Conservation (phyloP, 2,888 invertebrate genomes). For the Lamellibrachia satsuma region DNA sequence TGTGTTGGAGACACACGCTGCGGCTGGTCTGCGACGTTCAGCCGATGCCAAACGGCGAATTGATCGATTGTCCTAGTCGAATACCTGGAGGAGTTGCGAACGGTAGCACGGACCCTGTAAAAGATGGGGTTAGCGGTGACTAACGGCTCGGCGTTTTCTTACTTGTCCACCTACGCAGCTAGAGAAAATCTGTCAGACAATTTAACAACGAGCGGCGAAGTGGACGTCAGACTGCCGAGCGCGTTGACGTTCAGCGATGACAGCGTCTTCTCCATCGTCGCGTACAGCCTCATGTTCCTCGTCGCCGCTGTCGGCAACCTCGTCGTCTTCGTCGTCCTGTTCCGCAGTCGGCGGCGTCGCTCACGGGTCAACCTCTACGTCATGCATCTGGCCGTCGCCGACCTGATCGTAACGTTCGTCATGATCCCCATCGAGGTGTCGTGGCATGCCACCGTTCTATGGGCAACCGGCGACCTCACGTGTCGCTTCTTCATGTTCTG, state of each 20-base stretch:
- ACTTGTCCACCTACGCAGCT: background rate
- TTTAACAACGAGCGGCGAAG: background rate
- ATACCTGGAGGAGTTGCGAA: background rate
- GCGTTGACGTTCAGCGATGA: slow-evolving; percentile 3
- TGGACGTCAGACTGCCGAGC: background rate
- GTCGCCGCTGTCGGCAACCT: background rate
- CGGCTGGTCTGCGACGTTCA: background rate
- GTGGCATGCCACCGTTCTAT: background rate
- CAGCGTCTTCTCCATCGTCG: slow-evolving; percentile 4
- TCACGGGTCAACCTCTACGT: background rate
- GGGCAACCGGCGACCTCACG: background rate
- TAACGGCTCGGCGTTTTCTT: background rate
- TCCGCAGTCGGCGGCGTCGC: background rate
- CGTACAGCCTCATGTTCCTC: background rate
- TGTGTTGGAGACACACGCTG: background rate
- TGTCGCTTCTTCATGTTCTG: slow-evolving; percentile 11
- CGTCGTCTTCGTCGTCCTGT: slow-evolving; percentile 17
- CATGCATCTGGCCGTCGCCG: background rate
- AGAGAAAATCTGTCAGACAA: background rate
- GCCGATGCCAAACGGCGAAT: background rate
- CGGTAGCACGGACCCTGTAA: background rate
- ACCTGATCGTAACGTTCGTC: background rate
- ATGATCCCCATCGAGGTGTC: slow-evolving; percentile 3
- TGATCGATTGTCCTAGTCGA: background rate
- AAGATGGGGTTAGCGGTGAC: background rate